Conservation (phyloP, 2,113 vertebrate genomes). For the Leptosomus discolor region DNA sequence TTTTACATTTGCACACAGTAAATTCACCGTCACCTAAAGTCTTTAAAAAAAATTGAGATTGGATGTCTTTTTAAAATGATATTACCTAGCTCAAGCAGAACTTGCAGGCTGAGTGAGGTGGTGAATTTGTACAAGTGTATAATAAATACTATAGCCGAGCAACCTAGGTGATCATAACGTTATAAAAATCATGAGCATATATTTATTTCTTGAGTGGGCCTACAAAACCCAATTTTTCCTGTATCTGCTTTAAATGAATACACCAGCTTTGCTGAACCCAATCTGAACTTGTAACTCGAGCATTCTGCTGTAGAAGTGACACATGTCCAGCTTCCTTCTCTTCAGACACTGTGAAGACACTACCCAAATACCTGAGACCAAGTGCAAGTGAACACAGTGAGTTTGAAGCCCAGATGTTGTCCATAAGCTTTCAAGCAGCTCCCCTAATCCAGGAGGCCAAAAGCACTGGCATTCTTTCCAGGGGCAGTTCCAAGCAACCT, state of each 20-base stretch:
- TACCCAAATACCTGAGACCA: neutral
- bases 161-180: neutral
- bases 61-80: neutral
- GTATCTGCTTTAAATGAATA: neutral
- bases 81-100: conserved; percentile 12
- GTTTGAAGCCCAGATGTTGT: neutral
- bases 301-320: neutral
- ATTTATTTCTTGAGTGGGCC: neutral
- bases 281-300: neutral
- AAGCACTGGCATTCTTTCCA: neutral
- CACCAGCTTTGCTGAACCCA: neutral
- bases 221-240: neutral
- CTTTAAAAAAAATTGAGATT: neutral
- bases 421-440: neutral
- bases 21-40: neutral
- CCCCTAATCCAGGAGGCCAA: neutral
- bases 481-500: neutral
- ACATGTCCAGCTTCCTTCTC: neutral
- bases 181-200: neutral
- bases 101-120: neutral
- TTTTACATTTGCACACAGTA: neutral
- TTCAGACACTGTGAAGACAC: neutral
- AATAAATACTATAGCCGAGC: neutral
- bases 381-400: neutral
- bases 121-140: neutral